These are phyloP conservation scores for Odontothrips loti DNA, from an alignment of 2,888 invertebrate genomes.

Conservation along the genomic window DNA sequence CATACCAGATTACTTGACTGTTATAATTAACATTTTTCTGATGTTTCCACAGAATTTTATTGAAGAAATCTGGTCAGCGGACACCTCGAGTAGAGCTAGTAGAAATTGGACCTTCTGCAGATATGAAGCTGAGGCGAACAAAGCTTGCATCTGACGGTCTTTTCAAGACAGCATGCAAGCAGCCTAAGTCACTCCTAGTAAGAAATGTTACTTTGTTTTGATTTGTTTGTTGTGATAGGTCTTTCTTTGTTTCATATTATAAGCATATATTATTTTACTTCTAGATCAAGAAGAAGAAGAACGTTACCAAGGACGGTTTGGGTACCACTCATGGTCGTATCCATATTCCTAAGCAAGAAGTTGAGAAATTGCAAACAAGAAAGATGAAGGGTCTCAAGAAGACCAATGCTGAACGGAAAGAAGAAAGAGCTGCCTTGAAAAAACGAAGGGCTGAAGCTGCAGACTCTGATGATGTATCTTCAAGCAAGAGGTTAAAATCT, in stretches of 20 bases:
- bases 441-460: background rate
- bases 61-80: constrained; percentile 87
- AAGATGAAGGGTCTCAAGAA: constrained; percentile 87
- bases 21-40: constrained; percentile 24
- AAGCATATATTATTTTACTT: constrained; percentile 30
- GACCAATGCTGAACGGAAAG: constrained; percentile 55
- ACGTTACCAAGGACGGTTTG: constrained; percentile 78
- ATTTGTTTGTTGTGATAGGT: background rate
- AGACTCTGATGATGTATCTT: background rate
- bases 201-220: constrained; percentile 7
- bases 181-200: constrained; percentile 71
- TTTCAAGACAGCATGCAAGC: constrained; percentile 73
- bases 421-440: constrained; percentile 26
- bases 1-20: background rate
- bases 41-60: constrained; percentile 63
- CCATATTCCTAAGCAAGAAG: constrained; percentile 87
- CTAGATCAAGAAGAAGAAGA: constrained; percentile 80
- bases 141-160: constrained; percentile 87
- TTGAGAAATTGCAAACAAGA: constrained; percentile 78
- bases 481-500: background rate
- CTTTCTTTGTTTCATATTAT: constrained; percentile 31
- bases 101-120: constrained; percentile 90
- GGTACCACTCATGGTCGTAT: constrained; percentile 87
- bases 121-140: constrained; percentile 78
- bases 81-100: constrained; percentile 87